Evolutionary conservation across 1,140 invertebrate species (phyloP), one percentile per base, ranked within the genome.

Genomic region (Sminthurinus signatus): DNA sequence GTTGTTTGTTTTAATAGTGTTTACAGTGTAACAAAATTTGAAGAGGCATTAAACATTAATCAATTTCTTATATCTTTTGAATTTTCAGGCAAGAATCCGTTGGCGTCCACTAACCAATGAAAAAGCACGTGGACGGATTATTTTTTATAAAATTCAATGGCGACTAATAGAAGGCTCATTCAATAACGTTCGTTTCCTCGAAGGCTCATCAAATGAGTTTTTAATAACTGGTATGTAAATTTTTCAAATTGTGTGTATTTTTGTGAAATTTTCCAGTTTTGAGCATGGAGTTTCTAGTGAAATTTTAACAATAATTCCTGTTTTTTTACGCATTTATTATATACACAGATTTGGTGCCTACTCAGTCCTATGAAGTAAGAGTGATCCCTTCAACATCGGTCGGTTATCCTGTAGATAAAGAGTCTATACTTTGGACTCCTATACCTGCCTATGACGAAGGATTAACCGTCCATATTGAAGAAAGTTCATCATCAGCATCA

Each of bases 81-180:
- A 36, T 36, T 36, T 36, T 36, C 48, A 59, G 42, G 36, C 39
- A 27, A 25, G 63, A 51, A 21, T 65, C 15, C 28, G 44, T 15
- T 68, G 65, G 69, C 39, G 42, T 14, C 56, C 58, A 15, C 46
- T 66, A n/a, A 25, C 14, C 10, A 66, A 70, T 28, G 21, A 10
- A n/a, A 58, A 70, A 32, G 68, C 68, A 19, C 21, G 68, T 31
- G 68, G 68, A 19, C 56, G 50, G n/a, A 66, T 70, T 39, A 56
- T 60, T 12, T 17, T 66, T 36, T 70, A 70, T 57, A 70, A 70
- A 64, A 54, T 70, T 5, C 64, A 66, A 58, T 70, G 64, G 68
- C 57, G 64, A 52, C 28, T 55, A 1, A 39, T 54, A 14, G 44
- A 64, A 31, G 64, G 61, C 1, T 57, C 60, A 36, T 66, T 65